phyloP scores from a whole-genome alignment of 1,140 invertebrate genomes.

The Myzus persicae region DNA sequence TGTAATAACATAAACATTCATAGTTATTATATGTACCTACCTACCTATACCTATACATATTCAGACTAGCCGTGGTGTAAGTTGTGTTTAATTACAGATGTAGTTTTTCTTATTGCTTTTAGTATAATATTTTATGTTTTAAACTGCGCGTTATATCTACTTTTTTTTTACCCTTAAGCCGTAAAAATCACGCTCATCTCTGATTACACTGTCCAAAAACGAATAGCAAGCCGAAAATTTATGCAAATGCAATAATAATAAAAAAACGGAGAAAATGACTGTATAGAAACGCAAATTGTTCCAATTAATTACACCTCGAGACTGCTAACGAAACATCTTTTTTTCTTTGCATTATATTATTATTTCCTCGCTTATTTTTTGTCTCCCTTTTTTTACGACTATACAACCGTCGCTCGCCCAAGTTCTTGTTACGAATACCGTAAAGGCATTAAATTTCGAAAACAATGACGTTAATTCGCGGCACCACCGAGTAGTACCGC shows the following conservation, averaged over 20 bases:
- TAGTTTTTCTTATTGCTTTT: not conserved
- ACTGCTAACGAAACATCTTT: constrained; percentile 51
- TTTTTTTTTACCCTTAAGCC: not conserved
- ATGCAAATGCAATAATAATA: constrained; percentile 55
- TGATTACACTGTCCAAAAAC: constrained; percentile 33
- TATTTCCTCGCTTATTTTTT: constrained; percentile 23
- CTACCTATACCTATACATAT: too few species aligned
- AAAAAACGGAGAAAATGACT: not conserved
- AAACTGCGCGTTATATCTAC: not conserved
- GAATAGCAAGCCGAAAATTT: constrained; percentile 37
- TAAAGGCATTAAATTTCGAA: constrained; percentile 48
- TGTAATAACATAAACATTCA: not conserved
- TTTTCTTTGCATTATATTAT: constrained; percentile 30
- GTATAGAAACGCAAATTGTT: constrained; percentile 29
- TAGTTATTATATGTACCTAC: not conserved
- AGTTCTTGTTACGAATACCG: not conserved
- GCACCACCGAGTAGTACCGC: constrained; percentile 1
- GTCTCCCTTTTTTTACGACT: not conserved
- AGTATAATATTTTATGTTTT: not conserved
- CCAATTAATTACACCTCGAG: constrained; percentile 55
- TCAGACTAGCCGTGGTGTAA: not conserved
- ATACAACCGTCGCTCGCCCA: not conserved
- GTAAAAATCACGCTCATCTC: constrained; percentile 52
- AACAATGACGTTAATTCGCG: constrained; percentile 56
- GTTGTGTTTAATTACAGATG: constrained; percentile 14